These are phyloP conservation scores for Pachyseris speciosa DNA, from an alignment of 64 coral and sea anemone species.

Conservation along the genomic window DNA sequence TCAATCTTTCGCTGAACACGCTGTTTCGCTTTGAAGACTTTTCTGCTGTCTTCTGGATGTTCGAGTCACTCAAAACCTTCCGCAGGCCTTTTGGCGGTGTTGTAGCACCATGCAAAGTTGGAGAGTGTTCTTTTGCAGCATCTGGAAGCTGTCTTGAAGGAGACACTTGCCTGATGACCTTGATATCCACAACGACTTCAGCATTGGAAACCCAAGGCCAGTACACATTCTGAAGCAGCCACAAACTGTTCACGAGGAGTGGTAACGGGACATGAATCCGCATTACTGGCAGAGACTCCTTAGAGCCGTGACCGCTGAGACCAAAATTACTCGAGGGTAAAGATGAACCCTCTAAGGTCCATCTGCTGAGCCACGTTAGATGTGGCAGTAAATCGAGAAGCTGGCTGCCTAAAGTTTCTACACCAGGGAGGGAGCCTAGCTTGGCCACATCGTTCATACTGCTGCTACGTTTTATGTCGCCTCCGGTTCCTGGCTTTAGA, in stretches of 20 bases:
- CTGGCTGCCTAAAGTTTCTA: slow-evolving; percentile 50
- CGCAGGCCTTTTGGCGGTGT: slow-evolving; percentile 19
- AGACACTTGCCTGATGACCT: background rate
- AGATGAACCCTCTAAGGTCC: slow-evolving; percentile 68
- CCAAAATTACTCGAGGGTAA: slow-evolving; percentile 51
- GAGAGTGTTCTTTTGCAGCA: background rate
- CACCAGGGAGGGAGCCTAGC: slow-evolving; percentile 53
- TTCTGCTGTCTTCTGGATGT: background rate
- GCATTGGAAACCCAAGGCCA: slow-evolving; percentile 53
- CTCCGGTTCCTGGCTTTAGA: background rate
- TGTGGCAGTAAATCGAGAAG: slow-evolving; percentile 74
- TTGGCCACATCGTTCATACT: slow-evolving; percentile 82
- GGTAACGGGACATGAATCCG: slow-evolving; percentile 72
- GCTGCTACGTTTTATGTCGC: slow-evolving; percentile 61
- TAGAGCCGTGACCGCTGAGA: background rate
- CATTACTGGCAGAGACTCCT: slow-evolving; percentile 74
- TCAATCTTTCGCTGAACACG: background rate
- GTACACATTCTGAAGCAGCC: slow-evolving; percentile 85
- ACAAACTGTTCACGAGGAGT: slow-evolving; percentile 75
- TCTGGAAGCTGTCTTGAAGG: background rate
- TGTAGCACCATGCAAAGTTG: background rate
- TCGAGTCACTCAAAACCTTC: slow-evolving; percentile 30
- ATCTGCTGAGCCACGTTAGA: slow-evolving; percentile 75
- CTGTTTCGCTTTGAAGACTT: background rate
- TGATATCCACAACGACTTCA: slow-evolving; percentile 10